phyloP scores from a whole-genome alignment of 1,140 invertebrate genomes.

The Papilio glaucus region DNA sequence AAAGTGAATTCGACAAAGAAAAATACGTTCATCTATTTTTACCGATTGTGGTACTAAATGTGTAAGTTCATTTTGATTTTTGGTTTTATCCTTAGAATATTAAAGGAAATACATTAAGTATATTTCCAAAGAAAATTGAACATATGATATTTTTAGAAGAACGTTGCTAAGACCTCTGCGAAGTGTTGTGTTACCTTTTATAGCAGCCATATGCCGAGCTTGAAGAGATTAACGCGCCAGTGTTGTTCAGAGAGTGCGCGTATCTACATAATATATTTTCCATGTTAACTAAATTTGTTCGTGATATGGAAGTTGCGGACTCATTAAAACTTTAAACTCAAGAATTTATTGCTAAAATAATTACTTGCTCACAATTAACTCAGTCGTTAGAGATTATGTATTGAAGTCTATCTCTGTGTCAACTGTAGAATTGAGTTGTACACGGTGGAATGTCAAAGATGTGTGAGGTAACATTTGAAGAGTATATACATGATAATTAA shows the following conservation, averaged over 20 bases:
- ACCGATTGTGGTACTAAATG: too few species aligned
- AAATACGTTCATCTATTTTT: too few species aligned
- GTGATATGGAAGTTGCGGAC: background rate
- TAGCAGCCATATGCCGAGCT: background rate
- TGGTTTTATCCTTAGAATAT: too few species aligned
- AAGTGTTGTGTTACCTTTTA: slow-evolving; percentile 7
- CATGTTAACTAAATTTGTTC: background rate
- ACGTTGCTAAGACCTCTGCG: background rate
- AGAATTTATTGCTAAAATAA: background rate
- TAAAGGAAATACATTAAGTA: too few species aligned
- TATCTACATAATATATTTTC: slow-evolving; percentile 12
- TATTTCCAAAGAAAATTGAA: too few species aligned
- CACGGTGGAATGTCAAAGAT: too few species aligned
- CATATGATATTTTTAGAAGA: background rate
- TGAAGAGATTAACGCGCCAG: background rate
- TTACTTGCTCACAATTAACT: background rate
- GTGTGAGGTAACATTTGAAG: too few species aligned
- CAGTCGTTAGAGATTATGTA: background rate
- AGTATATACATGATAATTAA: too few species aligned
- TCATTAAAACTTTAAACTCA: background rate
- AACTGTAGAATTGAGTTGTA: too few species aligned
- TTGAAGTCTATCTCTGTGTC: too few species aligned
- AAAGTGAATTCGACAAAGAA: too few species aligned
- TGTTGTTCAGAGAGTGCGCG: background rate
- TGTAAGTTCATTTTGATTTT: too few species aligned